Conservation (phyloP, 2,888 invertebrate genomes). For the Microplitis deprimator region DNA sequence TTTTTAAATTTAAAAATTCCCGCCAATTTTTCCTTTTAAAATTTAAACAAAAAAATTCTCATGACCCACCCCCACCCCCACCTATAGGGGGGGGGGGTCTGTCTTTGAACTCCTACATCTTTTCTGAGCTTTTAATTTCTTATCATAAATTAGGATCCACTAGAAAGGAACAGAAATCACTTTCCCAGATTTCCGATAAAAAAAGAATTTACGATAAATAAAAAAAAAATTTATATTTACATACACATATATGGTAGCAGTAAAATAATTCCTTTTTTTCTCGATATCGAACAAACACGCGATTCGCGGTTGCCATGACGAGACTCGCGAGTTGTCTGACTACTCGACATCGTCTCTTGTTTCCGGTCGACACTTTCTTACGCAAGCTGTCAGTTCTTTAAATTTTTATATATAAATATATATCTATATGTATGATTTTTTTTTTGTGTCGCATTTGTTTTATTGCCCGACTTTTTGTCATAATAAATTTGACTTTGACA, state of each 20-base stretch:
- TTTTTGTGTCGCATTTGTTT: too few relatives aligned
- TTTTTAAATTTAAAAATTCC: too few relatives aligned
- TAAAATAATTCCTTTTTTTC: conserved; percentile 10
- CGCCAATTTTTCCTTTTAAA: too few relatives aligned
- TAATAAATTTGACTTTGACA: not conserved
- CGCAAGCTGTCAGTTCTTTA: conserved; percentile 23
- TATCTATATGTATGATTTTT: too few relatives aligned
- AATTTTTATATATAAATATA: too few relatives aligned
- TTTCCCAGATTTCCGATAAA: not conserved
- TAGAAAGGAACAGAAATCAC: too few relatives aligned
- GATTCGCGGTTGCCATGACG: conserved; percentile 42
- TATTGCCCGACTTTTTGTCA: not conserved
- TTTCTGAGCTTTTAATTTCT: too few relatives aligned
- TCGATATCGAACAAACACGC: conserved; percentile 47
- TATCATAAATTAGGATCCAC: too few relatives aligned
- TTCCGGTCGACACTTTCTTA: conserved; percentile 45
- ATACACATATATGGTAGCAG: not conserved
- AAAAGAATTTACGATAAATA: not conserved
- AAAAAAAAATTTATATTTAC: not conserved
- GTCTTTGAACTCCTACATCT: too few relatives aligned
- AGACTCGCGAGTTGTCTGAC: not conserved
- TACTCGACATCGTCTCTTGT: conserved; percentile 28
- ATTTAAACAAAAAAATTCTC: too few relatives aligned
- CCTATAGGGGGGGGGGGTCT: too few relatives aligned
- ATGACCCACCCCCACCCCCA: too few relatives aligned